These are phyloP conservation scores for Anneissia japonica DNA, from an alignment of 35 echinoderm and acorn worm species.

Conservation along the genomic window DNA sequence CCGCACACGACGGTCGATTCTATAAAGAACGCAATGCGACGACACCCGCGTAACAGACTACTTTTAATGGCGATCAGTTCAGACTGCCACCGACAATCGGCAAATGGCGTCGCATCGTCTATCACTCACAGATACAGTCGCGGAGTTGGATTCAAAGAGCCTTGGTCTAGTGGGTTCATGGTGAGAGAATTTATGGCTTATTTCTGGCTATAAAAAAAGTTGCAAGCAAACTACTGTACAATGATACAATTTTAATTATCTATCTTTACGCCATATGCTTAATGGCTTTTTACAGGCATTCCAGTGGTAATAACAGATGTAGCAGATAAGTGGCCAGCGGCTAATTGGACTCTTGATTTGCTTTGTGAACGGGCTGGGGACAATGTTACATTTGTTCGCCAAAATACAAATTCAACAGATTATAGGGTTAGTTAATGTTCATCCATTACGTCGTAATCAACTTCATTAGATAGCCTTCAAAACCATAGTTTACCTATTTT, in stretches of 20 bases:
- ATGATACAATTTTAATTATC: neutral
- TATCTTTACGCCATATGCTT: neutral
- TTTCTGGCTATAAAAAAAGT: neutral
- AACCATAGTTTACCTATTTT: too few species aligned
- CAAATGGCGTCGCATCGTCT: neutral
- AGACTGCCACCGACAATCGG: neutral
- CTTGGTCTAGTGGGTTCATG: neutral
- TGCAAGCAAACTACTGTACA: neutral
- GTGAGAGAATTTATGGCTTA: neutral
- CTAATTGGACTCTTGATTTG: constrained; percentile 41
- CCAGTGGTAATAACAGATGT: constrained; percentile 62
- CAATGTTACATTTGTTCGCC: constrained; percentile 56
- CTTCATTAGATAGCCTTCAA: too few species aligned
- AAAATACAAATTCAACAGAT: constrained; percentile 32
- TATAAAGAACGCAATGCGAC: too few species aligned
- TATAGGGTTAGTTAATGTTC: constrained; percentile 30
- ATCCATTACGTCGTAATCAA: too few species aligned
- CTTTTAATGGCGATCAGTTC: too few species aligned
- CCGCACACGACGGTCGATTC: too few species aligned
- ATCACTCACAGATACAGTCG: neutral
- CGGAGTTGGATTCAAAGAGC: neutral
- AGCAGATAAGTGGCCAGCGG: constrained; percentile 45
- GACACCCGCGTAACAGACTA: too few species aligned
- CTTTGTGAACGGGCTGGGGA: constrained; percentile 39
- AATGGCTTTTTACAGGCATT: neutral